A percentile compares a stretch with the other conserved stretches of the same genome.
Evolutionary conservation across 2,113 vertebrate species (phyloP).

Genomic region (Myotis davidii): DNA sequence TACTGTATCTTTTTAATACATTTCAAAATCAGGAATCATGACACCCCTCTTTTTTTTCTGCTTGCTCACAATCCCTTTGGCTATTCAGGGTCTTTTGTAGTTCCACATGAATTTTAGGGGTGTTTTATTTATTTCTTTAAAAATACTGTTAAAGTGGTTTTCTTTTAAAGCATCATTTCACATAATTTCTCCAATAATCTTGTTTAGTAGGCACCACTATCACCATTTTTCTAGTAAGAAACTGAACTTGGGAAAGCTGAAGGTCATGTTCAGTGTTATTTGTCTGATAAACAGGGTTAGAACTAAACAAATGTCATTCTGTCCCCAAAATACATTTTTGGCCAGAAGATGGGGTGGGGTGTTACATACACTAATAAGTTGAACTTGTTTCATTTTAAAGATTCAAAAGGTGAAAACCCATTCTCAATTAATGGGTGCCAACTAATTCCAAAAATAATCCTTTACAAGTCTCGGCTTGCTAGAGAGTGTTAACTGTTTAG

Average conservation of each 20-base stretch:
- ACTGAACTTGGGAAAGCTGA: background rate
- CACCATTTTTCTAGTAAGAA: background rate
- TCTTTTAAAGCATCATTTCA: background rate
- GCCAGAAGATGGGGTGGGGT: background rate
- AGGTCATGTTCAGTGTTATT: background rate
- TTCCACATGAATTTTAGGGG: background rate
- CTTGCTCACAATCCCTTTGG: background rate
- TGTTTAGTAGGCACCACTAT: background rate
- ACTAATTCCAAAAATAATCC: slow-evolving; percentile 55
- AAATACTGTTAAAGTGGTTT: background rate
- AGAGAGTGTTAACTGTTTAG: slow-evolving; percentile 83
- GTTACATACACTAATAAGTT: background rate
- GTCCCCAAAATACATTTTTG: background rate
- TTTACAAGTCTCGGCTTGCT: slow-evolving; percentile 63
- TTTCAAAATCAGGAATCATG: background rate
- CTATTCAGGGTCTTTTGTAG: background rate
- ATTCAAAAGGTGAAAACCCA: slow-evolving; percentile 44
- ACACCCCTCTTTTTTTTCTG: background rate
- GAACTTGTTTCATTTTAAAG: slow-evolving; percentile 58
- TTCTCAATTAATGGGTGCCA: slow-evolving; percentile 20
- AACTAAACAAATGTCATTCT: background rate
- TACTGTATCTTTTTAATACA: background rate
- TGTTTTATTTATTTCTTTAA: background rate
- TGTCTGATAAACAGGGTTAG: background rate
- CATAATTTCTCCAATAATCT: background rate